Evolutionary conservation across 92 coral and sea anemone genomes (phyloP).

Genomic region (Porites evermanni): DNA sequence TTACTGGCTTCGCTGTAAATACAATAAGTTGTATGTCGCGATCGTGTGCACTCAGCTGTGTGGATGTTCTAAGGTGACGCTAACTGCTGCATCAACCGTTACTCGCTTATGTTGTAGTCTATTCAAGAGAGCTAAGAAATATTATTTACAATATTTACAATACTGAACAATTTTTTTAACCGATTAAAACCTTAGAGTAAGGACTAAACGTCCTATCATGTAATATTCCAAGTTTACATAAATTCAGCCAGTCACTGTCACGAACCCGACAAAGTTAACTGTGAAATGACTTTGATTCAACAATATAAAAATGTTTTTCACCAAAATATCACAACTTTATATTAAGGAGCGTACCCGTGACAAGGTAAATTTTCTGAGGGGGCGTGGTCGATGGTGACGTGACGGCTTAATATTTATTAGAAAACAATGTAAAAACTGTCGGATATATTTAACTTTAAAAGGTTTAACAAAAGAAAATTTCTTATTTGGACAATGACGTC

Average conservation of each 20-base stretch:
- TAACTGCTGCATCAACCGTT: constrained; percentile 23
- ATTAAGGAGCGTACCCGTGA: no score
- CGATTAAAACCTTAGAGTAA: neutral
- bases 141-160: neutral
- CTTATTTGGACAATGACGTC: no score
- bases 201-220: neutral
- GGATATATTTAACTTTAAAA: no score
- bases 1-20: neutral
- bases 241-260: neutral
- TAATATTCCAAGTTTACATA: neutral
- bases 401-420: no score
- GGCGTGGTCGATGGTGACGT: no score
- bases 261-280: neutral
- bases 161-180: neutral
- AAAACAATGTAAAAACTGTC: no score
- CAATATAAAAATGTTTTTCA: neutral
- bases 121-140: neutral
- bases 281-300: neutral
- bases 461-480: no score
- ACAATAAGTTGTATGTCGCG: neutral
- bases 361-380: no score
- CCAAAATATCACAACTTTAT: no score
- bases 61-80: neutral
- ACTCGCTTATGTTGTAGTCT: neutral
- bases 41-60: neutral